Evolutionary conservation across 2,888 invertebrate genomes (phyloP).

Genomic region (Ornithoptera priamus): DNA sequence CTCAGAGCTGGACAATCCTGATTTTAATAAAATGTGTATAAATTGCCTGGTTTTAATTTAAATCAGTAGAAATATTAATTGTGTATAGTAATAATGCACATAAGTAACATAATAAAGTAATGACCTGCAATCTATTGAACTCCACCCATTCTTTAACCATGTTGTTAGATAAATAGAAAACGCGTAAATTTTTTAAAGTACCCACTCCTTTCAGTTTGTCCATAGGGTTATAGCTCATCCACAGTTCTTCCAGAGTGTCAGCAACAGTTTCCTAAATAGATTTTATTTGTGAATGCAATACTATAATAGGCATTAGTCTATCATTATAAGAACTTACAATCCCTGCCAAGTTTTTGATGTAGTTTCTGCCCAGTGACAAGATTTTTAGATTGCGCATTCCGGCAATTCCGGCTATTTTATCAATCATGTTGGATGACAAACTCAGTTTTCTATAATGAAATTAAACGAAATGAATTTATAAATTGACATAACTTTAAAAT

Average conservation of each 20-base stretch:
- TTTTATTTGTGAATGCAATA: background rate
- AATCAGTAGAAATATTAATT: too few species aligned
- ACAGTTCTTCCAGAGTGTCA: conserved; percentile 93
- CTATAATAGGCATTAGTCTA: background rate
- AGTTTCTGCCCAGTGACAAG: conserved; percentile 91
- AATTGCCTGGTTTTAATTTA: too few species aligned
- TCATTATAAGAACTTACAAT: conserved; percentile 74
- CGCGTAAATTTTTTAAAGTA: conserved; percentile 87
- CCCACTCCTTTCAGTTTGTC: conserved; percentile 94
- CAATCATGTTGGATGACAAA: conserved; percentile 95
- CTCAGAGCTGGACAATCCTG: conserved; percentile 83
- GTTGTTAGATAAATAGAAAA: conserved; percentile 90
- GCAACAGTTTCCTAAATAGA: conserved; percentile 86
- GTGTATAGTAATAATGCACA: background rate
- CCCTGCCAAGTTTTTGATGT: conserved; percentile 92
- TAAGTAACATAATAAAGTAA: background rate
- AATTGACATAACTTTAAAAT: too few species aligned
- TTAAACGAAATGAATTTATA: background rate
- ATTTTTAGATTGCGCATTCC: conserved; percentile 90
- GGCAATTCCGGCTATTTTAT: conserved; percentile 93
- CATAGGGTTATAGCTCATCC: conserved; percentile 96
- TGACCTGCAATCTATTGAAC: conserved; percentile 79
- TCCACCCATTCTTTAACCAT: conserved; percentile 93
- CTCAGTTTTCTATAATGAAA: conserved; percentile 86
- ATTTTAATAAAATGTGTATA: too few species aligned